phyloP scores from a whole-genome alignment of 2,888 invertebrate species.

The Drosophila fungiperda region DNA sequence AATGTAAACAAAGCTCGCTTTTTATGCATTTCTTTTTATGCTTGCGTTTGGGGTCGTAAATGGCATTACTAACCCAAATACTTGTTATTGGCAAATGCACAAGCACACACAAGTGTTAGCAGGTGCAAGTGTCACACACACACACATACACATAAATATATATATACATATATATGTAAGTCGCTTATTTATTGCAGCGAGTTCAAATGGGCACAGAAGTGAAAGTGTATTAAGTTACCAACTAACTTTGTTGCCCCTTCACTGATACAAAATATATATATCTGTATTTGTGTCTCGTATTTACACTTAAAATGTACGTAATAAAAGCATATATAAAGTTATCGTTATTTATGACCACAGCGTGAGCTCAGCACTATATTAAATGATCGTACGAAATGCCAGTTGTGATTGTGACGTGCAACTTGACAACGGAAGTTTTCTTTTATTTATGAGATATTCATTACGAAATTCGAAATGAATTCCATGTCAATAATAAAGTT shows the following conservation, averaged over 20 bases:
- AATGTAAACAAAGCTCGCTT: slow-evolving; percentile 58
- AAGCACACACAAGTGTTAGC: slow-evolving; percentile 24
- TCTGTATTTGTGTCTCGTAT: slow-evolving; percentile 46
- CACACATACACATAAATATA: slow-evolving; percentile 33
- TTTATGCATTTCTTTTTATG: slow-evolving; percentile 63
- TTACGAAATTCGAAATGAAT: background rate
- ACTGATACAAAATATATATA: slow-evolving; percentile 34
- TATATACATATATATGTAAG: slow-evolving; percentile 44
- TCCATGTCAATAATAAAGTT: background rate
- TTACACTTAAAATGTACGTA: slow-evolving; percentile 57
- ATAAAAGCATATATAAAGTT: slow-evolving; percentile 69
- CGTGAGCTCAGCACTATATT: slow-evolving; percentile 37
- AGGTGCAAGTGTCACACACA: slow-evolving; percentile 32
- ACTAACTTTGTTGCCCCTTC: slow-evolving; percentile 30
- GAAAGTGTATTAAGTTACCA: slow-evolving; percentile 80
- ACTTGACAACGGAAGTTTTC: background rate
- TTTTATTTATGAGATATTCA: background rate
- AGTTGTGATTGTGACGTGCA: slow-evolving; percentile 14
- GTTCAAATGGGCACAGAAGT: slow-evolving; percentile 80
- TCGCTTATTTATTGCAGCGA: slow-evolving; percentile 81
- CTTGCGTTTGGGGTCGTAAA: slow-evolving; percentile 72
- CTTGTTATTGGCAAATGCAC: slow-evolving; percentile 65
- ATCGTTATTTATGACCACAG: slow-evolving; percentile 66
- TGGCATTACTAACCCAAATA: slow-evolving; percentile 84
- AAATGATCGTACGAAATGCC: slow-evolving; percentile 39